Conservation (phyloP, 2,888 invertebrate genomes). For the Tanaodytes sp. region DNA sequence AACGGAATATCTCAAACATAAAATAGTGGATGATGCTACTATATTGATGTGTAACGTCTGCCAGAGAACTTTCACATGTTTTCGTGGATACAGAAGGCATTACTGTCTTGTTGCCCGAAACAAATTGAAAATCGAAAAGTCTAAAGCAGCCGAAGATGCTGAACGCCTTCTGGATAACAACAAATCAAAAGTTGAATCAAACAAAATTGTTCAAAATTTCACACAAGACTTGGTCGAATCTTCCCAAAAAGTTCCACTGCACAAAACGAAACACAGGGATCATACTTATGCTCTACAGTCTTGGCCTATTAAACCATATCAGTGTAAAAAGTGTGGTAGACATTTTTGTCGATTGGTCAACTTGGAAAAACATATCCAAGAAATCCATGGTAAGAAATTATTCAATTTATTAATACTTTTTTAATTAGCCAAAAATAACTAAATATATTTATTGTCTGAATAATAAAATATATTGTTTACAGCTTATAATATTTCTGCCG, state of each 20-base stretch:
- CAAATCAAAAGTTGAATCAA: neutral
- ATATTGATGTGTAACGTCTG: constrained; percentile 14
- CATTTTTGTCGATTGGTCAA: constrained; percentile 40
- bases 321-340: constrained; percentile 41
- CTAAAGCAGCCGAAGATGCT: too few species aligned
- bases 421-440: too few species aligned
- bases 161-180: too few species aligned
- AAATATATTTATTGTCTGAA: constrained; percentile 2
- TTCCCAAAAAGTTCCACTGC: constrained; percentile 9
- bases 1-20: too few species aligned
- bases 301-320: constrained; percentile 40
- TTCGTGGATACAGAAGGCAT: constrained; percentile 2
- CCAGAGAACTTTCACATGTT: constrained; percentile 9
- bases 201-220: too few species aligned
- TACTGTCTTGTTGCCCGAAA: too few species aligned
- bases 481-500: constrained; percentile 36
- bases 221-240: constrained; percentile 21
- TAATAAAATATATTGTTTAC: neutral
- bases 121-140: too few species aligned
- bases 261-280: constrained; percentile 36
- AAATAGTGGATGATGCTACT: too few species aligned
- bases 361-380: constrained; percentile 41
- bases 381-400: constrained; percentile 37
- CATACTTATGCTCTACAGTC: constrained; percentile 40
- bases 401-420: too few species aligned